These are phyloP conservation scores for Sceloporus undulatus DNA, from an alignment of 2,113 vertebrate species.

Conservation along the genomic window DNA sequence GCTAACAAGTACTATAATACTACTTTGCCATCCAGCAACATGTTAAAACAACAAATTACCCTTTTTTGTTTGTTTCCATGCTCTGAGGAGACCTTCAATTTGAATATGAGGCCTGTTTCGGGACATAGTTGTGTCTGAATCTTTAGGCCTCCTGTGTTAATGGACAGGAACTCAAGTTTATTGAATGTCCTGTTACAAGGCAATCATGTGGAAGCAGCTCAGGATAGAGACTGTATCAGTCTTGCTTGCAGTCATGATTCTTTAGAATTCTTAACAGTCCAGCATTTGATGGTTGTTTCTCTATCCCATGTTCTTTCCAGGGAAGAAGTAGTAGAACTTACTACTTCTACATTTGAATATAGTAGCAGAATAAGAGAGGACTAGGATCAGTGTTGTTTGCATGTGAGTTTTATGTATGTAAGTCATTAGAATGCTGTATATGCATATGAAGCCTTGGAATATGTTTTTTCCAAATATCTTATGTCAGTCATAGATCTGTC, in stretches of 20 bases:
- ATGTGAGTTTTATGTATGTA: not conserved
- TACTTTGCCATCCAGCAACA: too few species aligned
- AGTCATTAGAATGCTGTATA: not conserved
- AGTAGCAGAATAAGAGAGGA: not conserved
- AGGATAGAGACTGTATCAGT: not conserved
- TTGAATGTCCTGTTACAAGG: not conserved
- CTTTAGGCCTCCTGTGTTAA: not conserved
- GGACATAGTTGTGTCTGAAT: not conserved
- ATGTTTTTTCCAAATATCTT: not conserved
- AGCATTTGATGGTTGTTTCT: not conserved
- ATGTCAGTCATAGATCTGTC: not conserved
- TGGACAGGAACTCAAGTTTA: not conserved
- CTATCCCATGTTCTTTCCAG: not conserved
- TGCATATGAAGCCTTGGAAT: not conserved
- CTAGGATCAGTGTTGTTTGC: not conserved
- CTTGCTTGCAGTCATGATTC: not conserved
- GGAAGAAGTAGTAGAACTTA: not conserved
- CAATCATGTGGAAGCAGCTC: not conserved
- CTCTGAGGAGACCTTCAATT: not conserved
- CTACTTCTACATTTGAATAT: not conserved
- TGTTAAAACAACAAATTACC: too few species aligned
- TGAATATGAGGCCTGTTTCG: not conserved
- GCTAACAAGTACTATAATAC: too few species aligned
- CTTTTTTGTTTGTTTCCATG: too few species aligned
- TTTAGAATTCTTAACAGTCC: not conserved